Conservation (phyloP, 2,888 invertebrate species). For the Drosophila atripex region DNA sequence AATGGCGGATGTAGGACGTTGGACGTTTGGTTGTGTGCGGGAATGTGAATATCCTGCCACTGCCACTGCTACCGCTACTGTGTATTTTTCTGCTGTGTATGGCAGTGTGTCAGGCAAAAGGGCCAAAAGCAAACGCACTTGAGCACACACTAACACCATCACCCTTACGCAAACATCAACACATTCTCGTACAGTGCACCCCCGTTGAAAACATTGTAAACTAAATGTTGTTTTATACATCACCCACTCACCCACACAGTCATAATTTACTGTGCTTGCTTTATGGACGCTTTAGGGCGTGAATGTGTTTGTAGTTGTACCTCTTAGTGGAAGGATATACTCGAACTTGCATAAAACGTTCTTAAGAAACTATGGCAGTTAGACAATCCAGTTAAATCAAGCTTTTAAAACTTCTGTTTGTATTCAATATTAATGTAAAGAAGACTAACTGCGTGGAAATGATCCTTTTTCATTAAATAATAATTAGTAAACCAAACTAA, state of each 20-base stretch:
- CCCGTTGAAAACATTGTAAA: conserved; percentile 68
- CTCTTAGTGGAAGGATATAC: conserved; percentile 2
- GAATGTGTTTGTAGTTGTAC: conserved; percentile 20
- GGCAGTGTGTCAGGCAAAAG: conserved; percentile 53
- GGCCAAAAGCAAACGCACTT: conserved; percentile 64
- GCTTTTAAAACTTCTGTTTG: no score
- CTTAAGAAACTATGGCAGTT: no score
- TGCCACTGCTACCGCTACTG: conserved; percentile 20
- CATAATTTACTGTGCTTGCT: conserved; percentile 54
- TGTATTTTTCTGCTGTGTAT: conserved; percentile 15
- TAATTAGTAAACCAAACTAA: neutral
- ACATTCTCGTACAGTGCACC: conserved; percentile 21
- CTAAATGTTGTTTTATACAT: conserved; percentile 67
- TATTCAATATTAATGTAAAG: no score
- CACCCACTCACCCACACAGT: conserved; percentile 28
- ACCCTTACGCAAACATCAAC: conserved; percentile 6
- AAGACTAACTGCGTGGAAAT: no score
- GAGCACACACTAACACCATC: conserved; percentile 42
- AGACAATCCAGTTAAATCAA: no score
- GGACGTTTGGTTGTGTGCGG: neutral
- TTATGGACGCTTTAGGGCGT: conserved; percentile 47
- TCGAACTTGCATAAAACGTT: neutral
- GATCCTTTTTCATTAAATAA: no score
- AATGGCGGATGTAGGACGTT: conserved; percentile 3
- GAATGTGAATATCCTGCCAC: conserved; percentile 14